Conservation (phyloP, 2,888 invertebrate genomes). For the Macrophya annulata region DNA sequence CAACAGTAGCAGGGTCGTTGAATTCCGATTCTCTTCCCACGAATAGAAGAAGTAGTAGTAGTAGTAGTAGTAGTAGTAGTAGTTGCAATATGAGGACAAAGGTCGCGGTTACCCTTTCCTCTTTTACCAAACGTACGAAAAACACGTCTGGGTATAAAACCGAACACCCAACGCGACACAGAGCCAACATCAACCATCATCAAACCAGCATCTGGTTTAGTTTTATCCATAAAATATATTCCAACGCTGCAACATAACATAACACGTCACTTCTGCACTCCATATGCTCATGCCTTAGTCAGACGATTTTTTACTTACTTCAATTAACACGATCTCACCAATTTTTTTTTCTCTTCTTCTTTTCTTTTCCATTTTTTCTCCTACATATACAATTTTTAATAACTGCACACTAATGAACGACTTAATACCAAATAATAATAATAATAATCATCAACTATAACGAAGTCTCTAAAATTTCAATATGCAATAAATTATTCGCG, state of each 20-base stretch:
- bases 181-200: neutral
- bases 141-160: constrained; percentile 69
- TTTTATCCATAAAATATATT: constrained; percentile 36
- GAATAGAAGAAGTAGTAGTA: constrained; percentile 47
- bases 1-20: neutral
- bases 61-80: constrained; percentile 63
- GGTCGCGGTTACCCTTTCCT: constrained; percentile 6
- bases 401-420: constrained; percentile 3
- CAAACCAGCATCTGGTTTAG: constrained; percentile 34
- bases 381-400: neutral
- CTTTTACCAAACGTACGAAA: constrained; percentile 63
- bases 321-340: constrained; percentile 14
- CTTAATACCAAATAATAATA: neutral
- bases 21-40: constrained; percentile 69
- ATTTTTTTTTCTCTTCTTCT: neutral
- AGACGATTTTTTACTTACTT: constrained; percentile 43
- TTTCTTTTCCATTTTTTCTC: neutral
- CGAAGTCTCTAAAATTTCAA: too few relatives aligned
- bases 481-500: neutral
- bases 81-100: constrained; percentile 49
- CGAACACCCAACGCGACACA: neutral
- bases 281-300: neutral
- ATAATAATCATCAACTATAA: neutral
- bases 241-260: neutral
- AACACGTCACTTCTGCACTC: constrained; percentile 52